Evolutionary conservation across 2,797 vertebrate species (phyloP), one percentile per base, ranked within the genome.

Genomic region (Microctenopoma lineatum): DNA sequence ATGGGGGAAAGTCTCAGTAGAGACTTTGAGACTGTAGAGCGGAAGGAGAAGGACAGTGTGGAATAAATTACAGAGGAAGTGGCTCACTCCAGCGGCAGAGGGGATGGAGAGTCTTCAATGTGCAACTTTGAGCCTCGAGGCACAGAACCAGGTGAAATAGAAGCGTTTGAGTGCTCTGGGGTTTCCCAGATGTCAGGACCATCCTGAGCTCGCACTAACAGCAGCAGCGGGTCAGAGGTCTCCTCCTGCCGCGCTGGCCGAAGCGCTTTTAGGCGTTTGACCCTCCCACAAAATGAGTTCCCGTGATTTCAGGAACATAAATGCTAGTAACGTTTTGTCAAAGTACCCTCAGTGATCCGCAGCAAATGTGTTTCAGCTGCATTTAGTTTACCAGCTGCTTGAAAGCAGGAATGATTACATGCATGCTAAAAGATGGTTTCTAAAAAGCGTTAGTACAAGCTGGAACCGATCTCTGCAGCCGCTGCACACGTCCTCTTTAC

Each of bases 151-250:
- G 63, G 61, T 74, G 34, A 44, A 52, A 59, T 42, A 55, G 61
- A 58, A 63, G 48, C 3, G 6, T 34, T 1, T 1, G 1, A 36
- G 32, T 66, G 67, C 59, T 73, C 8, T 0, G 61, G 64, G 73
- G 39, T 39, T 29, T 48, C 7, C 58, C 12, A 54, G 44, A 47
- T 66, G 65, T 73, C 75, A 60, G 53, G 52, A 48, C 7, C 72
- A 75, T 56, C 79, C 52, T 32, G 32, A 16, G 38, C 29, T 56
- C 0, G 9, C 32, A 42, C 42, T 21, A 39, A n/a, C 27, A 46
- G 41, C 6, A 3, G 42, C 6, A 3, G 42, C 53, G 26, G 50
- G 60, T 63, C 38, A 27, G 25, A 75, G 41, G 53, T n/a, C 29
- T 59, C 32, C 38, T 59, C 25, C 46, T 18, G 7, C 45, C 38